phyloP scores from a whole-genome alignment of 37 sponge, comb jelly and placozoan genomes.

The Halisarca cf. caerulea region DNA sequence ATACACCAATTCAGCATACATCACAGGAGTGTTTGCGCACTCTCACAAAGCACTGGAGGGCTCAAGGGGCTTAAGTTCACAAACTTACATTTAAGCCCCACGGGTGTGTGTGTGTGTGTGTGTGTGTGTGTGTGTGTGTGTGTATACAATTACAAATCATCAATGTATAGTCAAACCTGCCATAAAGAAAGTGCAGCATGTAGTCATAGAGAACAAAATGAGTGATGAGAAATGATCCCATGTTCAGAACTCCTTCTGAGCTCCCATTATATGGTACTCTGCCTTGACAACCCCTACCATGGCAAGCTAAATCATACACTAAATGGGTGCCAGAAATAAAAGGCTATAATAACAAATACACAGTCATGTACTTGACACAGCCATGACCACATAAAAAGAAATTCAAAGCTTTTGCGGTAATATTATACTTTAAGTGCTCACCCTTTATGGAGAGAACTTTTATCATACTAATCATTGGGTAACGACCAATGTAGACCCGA shows the following conservation, averaged over 20 bases:
- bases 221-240: conserved; percentile 1
- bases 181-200: conserved; percentile 14
- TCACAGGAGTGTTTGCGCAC: too few species aligned
- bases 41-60: too few species aligned
- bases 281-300: background rate
- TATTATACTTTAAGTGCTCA: background rate
- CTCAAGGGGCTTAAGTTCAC: too few species aligned
- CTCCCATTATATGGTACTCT: background rate
- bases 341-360: background rate
- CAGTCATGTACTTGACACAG: background rate
- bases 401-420: background rate
- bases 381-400: background rate
- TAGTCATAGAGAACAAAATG: conserved; percentile 11
- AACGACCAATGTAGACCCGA: background rate
- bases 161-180: too few species aligned
- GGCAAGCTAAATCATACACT: conserved; percentile 5
- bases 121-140: too few species aligned
- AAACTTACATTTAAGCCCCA: too few species aligned
- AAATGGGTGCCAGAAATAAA: background rate
- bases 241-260: background rate
- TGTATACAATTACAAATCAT: too few species aligned
- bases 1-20: too few species aligned
- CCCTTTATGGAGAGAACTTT: background rate
- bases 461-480: background rate
- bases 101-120: too few species aligned